These are phyloP conservation scores for Eupithecia subumbrata DNA, from an alignment of 2,888 invertebrate species.

Conservation along the genomic window DNA sequence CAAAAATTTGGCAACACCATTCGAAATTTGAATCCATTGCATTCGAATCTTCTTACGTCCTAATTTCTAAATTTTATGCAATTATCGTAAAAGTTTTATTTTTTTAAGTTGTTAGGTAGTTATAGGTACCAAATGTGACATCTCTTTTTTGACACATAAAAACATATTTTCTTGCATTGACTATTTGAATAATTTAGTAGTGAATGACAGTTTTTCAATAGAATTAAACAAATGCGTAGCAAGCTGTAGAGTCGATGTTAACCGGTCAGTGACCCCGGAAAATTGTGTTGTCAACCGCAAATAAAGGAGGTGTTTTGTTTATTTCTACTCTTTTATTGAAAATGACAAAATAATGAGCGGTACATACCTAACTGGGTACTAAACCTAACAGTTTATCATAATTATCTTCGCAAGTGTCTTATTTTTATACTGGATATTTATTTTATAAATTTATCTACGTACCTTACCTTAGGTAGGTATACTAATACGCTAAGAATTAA, in stretches of 20 bases:
- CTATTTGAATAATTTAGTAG: neutral
- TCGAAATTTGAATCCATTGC: constrained; percentile 44
- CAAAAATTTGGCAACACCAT: constrained; percentile 67
- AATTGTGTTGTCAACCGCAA: constrained; percentile 65
- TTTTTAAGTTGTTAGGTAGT: neutral
- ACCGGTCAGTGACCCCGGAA: constrained; percentile 74
- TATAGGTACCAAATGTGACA: neutral
- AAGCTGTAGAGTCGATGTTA: constrained; percentile 51
- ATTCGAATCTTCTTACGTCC: constrained; percentile 15
- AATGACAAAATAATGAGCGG: neutral
- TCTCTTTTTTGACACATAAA: neutral
- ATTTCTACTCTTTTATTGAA: constrained; percentile 32
- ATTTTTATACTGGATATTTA: neutral
- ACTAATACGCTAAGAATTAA: neutral
- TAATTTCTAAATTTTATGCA: constrained; percentile 20
- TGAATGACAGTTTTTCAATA: constrained; percentile 24
- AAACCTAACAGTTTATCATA: neutral
- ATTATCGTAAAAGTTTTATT: neutral
- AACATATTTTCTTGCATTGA: neutral
- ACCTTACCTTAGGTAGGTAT: too few relatives aligned
- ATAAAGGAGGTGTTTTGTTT: constrained; percentile 46
- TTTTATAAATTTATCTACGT: neutral
- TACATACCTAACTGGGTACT: neutral
- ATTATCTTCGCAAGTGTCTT: neutral
- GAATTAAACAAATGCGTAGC: constrained; percentile 37